Percentiles rank a stretch among this genome's conserved stretches.
Conservation (phyloP, 1,140 invertebrate species). For the Wasmannia auropunctata region DNA sequence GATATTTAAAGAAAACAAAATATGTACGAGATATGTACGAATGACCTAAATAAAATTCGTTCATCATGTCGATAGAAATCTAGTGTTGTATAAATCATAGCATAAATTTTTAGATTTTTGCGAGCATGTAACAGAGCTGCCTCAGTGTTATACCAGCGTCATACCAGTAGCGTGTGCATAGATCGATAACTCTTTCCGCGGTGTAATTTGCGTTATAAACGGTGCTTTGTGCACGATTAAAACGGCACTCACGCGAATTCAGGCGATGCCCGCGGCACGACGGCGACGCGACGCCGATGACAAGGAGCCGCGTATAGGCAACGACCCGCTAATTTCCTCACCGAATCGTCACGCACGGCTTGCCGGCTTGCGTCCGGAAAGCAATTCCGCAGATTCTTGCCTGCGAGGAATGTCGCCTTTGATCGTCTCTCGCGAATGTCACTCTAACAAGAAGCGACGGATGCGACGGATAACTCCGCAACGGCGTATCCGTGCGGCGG, state of each 20-base stretch:
- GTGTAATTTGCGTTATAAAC: conserved; percentile 36
- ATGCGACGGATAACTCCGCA: conserved; percentile 57
- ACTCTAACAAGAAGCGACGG: conserved; percentile 65
- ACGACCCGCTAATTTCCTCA: conserved; percentile 71
- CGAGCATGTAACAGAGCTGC: background rate
- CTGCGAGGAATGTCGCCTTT: conserved; percentile 73
- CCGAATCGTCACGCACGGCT: conserved; percentile 68
- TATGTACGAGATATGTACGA: background rate
- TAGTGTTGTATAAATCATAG: background rate
- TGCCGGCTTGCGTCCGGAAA: conserved; percentile 64
- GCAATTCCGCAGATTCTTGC: conserved; percentile 75
- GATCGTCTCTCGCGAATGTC: conserved; percentile 70
- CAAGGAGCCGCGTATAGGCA: conserved; percentile 39
- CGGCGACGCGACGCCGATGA: conserved; percentile 26
- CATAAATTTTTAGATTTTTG: background rate
- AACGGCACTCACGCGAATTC: conserved; percentile 54
- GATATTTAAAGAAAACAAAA: background rate
- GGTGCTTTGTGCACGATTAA: conserved; percentile 46
- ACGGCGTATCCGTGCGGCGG: conserved; percentile 39
- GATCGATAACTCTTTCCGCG: conserved; percentile 29
- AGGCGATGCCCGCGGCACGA: conserved; percentile 15
- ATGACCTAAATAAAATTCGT: background rate
- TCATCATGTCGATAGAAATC: background rate
- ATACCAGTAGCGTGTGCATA: background rate
- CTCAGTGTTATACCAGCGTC: background rate